Evolutionary conservation across 2,888 invertebrate species (phyloP).

Genomic region (Andrena haemorrhoa): DNA sequence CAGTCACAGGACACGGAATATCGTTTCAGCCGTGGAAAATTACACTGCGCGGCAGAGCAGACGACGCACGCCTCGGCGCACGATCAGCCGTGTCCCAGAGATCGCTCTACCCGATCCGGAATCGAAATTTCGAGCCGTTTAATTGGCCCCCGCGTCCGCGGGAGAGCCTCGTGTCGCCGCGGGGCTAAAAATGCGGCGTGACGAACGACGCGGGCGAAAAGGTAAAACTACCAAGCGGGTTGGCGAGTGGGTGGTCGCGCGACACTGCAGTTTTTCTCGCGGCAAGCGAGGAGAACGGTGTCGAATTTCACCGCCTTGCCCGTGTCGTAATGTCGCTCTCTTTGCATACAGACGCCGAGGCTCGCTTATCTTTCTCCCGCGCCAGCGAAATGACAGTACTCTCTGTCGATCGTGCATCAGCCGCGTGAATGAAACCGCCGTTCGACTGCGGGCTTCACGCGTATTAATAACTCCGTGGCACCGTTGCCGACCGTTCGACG

Average conservation of each 20-base stretch:
- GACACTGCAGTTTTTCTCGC: slow-evolving; percentile 27
- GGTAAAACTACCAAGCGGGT: background rate
- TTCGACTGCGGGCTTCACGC: slow-evolving; percentile 71
- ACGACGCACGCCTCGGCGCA: too few relatives aligned
- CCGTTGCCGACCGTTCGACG: slow-evolving; percentile 76
- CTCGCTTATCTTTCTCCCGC: slow-evolving; percentile 16
- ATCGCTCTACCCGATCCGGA: too few relatives aligned
- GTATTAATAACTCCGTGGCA: slow-evolving; percentile 84
- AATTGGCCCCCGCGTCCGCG: background rate
- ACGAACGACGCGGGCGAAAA: background rate
- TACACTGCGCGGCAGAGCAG: too few relatives aligned
- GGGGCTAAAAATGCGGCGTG: slow-evolving; percentile 17
- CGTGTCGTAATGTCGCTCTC: slow-evolving; percentile 52
- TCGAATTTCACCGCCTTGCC: slow-evolving; percentile 62
- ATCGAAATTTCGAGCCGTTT: background rate
- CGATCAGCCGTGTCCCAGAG: too few relatives aligned
- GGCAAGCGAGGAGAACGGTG: slow-evolving; percentile 31
- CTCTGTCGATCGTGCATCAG: slow-evolving; percentile 24
- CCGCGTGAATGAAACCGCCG: slow-evolving; percentile 79
- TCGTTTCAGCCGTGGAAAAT: background rate
- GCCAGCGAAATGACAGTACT: slow-evolving; percentile 6
- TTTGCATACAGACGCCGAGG: slow-evolving; percentile 1
- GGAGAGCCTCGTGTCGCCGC: too few relatives aligned
- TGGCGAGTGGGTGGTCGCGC: slow-evolving; percentile 9
- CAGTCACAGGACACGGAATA: slow-evolving; percentile 33